Conservation (phyloP, 2,888 invertebrate genomes). For the Nemotelus nigrinus region DNA sequence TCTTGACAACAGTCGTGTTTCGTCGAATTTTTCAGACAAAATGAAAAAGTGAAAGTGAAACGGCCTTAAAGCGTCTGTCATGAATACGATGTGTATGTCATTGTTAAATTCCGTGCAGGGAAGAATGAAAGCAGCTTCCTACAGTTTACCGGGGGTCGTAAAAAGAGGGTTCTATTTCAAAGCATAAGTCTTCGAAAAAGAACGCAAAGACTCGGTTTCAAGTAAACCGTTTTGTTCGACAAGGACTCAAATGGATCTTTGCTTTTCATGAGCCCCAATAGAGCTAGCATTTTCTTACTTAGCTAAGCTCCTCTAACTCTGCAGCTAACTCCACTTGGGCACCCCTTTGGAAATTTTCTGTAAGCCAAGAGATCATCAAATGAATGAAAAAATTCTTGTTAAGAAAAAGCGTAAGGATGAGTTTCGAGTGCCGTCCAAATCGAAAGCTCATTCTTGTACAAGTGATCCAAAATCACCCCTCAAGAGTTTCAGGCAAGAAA, state of each 20-base stretch:
- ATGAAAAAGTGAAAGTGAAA: too few relatives aligned
- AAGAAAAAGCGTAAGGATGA: conserved; percentile 6
- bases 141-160: background rate
- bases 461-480: conserved; percentile 10
- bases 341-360: background rate
- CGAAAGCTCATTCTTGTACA: conserved; percentile 13
- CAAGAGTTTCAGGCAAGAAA: background rate
- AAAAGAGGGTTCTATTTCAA: conserved; percentile 11
- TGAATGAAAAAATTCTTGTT: background rate
- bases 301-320: background rate
- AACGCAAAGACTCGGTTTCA: background rate
- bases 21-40: too few relatives aligned
- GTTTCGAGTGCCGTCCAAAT: background rate
- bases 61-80: background rate
- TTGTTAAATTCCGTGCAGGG: background rate
- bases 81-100: background rate
- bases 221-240: background rate
- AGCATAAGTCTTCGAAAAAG: conserved; percentile 10
- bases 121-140: conserved; percentile 12
- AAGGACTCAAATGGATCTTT: background rate
- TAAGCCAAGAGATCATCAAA: background rate
- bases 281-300: too few relatives aligned
- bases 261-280: background rate
- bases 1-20: too few relatives aligned
- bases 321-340: background rate